phyloP scores from a whole-genome alignment of 2,797 vertebrate species.

The Loriculus beryllinus region DNA sequence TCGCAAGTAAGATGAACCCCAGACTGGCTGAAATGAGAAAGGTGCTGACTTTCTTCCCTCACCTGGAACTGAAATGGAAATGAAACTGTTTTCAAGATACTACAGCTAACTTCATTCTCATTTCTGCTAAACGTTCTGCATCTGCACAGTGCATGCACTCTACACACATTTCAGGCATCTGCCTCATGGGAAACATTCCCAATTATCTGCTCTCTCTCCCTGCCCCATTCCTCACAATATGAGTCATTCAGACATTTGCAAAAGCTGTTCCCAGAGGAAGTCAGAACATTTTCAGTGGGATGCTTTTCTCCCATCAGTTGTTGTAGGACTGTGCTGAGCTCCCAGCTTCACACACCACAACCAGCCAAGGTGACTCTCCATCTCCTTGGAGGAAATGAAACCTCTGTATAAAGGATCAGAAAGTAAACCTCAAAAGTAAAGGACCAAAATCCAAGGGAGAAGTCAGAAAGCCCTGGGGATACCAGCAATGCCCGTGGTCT shows the following conservation, averaged over 20 bases:
- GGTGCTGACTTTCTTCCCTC: background rate
- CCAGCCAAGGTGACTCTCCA: background rate
- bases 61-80: constrained; percentile 34
- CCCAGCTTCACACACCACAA: background rate
- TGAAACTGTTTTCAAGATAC: background rate
- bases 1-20: background rate
- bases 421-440: background rate
- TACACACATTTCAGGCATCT: background rate
- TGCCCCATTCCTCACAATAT: background rate
- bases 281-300: background rate
- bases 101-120: background rate
- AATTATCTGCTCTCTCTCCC: background rate
- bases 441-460: background rate
- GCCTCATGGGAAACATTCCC: background rate
- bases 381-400: background rate
- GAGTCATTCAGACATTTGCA: background rate
- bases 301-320: background rate
- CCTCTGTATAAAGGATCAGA: background rate
- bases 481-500: accelerated
- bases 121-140: background rate
- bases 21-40: background rate
- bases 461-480: background rate
- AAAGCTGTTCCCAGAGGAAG: background rate
- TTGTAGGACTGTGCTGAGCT: background rate
- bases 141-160: background rate